phyloP scores from a whole-genome alignment of 2,797 vertebrate species.

The Sarcoramphus papa region DNA sequence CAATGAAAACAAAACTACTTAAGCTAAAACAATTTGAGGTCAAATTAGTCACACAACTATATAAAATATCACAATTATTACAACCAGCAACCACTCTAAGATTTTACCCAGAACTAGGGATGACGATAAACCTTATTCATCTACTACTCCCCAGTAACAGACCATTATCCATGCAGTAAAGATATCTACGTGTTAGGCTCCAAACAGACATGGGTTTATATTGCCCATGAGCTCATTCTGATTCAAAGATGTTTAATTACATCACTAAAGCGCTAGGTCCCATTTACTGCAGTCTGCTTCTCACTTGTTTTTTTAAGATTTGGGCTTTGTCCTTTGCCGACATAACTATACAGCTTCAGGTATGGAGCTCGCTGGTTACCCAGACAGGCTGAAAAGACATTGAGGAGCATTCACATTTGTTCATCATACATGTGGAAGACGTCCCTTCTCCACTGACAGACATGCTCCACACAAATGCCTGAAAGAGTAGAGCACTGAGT shows the following conservation, averaged over 20 bases:
- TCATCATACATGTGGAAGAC: background rate
- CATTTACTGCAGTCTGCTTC: background rate
- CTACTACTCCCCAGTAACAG: background rate
- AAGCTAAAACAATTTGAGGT: background rate
- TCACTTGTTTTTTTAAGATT: background rate
- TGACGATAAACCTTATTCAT: background rate
- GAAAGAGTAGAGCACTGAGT: background rate
- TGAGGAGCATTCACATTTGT: background rate
- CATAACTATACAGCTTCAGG: background rate
- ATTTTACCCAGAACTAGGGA: background rate
- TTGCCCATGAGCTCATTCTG: background rate
- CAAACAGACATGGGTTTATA: background rate
- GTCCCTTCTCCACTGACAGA: background rate
- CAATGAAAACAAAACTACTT: constrained; percentile 2
- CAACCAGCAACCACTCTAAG: background rate
- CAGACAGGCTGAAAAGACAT: background rate
- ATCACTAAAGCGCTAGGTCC: background rate
- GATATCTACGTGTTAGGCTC: background rate
- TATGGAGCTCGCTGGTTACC: background rate
- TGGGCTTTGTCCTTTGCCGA: background rate
- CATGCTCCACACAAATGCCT: background rate
- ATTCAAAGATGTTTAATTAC: background rate
- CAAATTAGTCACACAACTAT: background rate
- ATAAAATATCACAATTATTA: background rate
- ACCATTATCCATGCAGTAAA: background rate